These are phyloP conservation scores for Drosophila erecta DNA, from an alignment of 1,140 invertebrate species.

Conservation along the genomic window DNA sequence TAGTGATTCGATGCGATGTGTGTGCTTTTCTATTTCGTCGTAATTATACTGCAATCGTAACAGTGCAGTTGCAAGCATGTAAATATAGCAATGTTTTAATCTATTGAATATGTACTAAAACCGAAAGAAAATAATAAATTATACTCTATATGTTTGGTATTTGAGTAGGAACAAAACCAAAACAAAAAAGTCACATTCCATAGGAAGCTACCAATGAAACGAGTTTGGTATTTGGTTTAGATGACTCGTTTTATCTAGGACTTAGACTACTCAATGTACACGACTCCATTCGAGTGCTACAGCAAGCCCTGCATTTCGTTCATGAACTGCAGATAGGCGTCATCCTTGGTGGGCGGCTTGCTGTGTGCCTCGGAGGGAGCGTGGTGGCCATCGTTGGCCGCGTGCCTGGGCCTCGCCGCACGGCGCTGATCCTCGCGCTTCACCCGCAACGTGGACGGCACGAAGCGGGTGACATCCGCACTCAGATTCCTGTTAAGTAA, in stretches of 20 bases:
- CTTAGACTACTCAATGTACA: constrained; percentile 17
- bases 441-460: constrained; percentile 93
- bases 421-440: constrained; percentile 92
- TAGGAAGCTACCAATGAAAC: not conserved
- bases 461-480: constrained; percentile 97
- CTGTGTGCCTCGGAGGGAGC: constrained; percentile 82
- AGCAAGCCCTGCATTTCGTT: constrained; percentile 98
- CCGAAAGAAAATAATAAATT: not conserved
- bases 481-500: constrained; percentile 90
- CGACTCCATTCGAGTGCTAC: constrained; percentile 84
- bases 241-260: constrained; percentile 28
- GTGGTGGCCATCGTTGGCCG: constrained; percentile 49
- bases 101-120: not conserved
- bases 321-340: constrained; percentile 99
- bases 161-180: not conserved
- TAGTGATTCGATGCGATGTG: constrained; percentile 8
- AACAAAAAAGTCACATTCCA: not conserved
- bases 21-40: not conserved
- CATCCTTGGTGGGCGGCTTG: constrained; percentile 94
- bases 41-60: too few relatives aligned
- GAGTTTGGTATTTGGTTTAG: not conserved
- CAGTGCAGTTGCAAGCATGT: constrained; percentile 4
- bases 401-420: constrained; percentile 77
- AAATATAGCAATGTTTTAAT: constrained; percentile 10
- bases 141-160: not conserved